phyloP scores from a whole-genome alignment of 37 sponge, comb jelly and placozoan species.

The Cliona cf. orientalis region DNA sequence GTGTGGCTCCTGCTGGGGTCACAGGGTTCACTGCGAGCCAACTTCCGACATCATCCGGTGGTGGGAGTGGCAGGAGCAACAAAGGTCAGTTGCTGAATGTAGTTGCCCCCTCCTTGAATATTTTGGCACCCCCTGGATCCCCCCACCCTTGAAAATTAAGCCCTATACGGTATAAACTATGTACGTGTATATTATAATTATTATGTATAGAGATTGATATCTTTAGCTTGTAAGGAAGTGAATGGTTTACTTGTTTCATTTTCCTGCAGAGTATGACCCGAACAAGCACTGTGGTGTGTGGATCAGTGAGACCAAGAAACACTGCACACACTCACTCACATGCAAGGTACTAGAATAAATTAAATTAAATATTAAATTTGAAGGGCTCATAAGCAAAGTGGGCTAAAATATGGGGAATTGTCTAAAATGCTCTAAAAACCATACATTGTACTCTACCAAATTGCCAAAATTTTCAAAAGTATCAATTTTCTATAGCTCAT shows the following conservation, averaged over 20 bases:
- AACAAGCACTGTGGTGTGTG: slow-evolving; percentile 88
- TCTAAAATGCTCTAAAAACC: too few relatives aligned
- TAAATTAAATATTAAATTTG: not conserved
- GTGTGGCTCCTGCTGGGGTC: not conserved
- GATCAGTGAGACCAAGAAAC: slow-evolving; percentile 46
- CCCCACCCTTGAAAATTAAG: too few relatives aligned
- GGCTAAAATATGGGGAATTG: not conserved
- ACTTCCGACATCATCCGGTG: slow-evolving; percentile 7
- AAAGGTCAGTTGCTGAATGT: not conserved
- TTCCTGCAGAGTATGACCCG: slow-evolving; percentile 55
- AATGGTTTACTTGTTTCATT: not conserved
- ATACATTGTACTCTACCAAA: too few relatives aligned
- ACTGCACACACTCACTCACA: slow-evolving; percentile 73
- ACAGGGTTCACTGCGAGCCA: slow-evolving; percentile 29
- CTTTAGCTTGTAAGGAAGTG: not conserved
- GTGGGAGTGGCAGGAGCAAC: not conserved
- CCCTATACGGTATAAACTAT: not conserved
- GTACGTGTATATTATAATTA: not conserved
- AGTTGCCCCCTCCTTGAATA: too few relatives aligned
- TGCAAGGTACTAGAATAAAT: slow-evolving; percentile 84
- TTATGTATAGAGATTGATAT: not conserved
- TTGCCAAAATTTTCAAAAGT: too few relatives aligned
- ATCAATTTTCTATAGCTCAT: too few relatives aligned
- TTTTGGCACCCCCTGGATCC: too few relatives aligned
- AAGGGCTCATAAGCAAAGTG: too few relatives aligned